A percentile compares a stretch with the other conserved stretches of the same genome.
Evolutionary conservation across 2,113 vertebrate genomes (phyloP).

Genomic region (Ahaetulla prasina): DNA sequence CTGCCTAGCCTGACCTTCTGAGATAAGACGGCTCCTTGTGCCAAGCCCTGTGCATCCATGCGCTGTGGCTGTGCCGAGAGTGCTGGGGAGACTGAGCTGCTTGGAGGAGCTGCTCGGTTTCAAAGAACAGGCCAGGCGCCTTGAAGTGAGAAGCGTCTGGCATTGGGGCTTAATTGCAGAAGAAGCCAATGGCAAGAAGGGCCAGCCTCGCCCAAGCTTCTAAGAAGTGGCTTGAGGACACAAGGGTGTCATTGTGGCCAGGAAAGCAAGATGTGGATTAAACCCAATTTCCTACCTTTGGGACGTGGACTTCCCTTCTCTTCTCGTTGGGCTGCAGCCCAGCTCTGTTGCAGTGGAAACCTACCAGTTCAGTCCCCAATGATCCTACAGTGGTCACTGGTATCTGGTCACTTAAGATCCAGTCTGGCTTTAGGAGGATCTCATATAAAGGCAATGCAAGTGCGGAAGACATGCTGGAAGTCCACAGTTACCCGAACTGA

Average conservation of each 20-base stretch:
- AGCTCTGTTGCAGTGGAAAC: not conserved
- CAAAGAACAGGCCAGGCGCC: not conserved
- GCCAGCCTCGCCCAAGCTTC: not conserved
- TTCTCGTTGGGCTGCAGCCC: not conserved
- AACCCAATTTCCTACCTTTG: not conserved
- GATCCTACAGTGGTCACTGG: not conserved
- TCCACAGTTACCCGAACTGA: not conserved
- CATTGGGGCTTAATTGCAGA: not conserved
- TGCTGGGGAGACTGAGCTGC: too few relatives aligned
- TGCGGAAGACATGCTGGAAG: not conserved
- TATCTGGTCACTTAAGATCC: not conserved
- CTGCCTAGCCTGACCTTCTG: not conserved
- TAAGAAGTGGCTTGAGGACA: not conserved
- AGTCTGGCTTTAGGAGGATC: not conserved
- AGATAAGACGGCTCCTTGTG: not conserved
- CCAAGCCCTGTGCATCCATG: not conserved
- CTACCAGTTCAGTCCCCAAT: not conserved
- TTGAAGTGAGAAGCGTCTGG: not conserved
- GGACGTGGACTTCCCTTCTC: not conserved
- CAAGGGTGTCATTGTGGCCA: not conserved
- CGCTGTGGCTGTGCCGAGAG: too few relatives aligned
- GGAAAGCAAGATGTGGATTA: not conserved
- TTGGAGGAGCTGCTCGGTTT: not conserved
- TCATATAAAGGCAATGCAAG: not conserved
- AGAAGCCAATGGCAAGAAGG: not conserved